phyloP scores from a whole-genome alignment of 2,888 invertebrate species.

The Catonia carolina region DNA sequence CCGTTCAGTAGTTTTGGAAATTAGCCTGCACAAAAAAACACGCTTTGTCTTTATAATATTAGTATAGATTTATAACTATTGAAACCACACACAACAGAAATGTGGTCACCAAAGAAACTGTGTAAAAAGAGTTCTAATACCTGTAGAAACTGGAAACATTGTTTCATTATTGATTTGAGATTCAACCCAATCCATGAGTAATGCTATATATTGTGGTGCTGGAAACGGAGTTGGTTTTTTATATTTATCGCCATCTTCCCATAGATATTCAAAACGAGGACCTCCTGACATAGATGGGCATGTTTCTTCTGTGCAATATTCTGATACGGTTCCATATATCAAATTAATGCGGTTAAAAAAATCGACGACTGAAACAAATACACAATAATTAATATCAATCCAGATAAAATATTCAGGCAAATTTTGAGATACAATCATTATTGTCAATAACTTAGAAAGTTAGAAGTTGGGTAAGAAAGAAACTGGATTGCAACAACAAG shows the following conservation, averaged over 20 bases:
- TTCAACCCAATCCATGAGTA: constrained; percentile 90
- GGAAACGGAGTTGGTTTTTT: constrained; percentile 73
- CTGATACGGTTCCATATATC: constrained; percentile 82
- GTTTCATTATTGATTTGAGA: constrained; percentile 81
- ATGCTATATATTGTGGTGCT: constrained; percentile 73
- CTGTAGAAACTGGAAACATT: constrained; percentile 74
- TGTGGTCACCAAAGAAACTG: too few species aligned
- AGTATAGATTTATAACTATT: too few species aligned
- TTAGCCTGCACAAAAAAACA: too few species aligned
- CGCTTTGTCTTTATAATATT: too few species aligned
- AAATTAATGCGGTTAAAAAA: constrained; percentile 91
- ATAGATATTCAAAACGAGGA: constrained; percentile 80
- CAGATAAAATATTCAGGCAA: too few species aligned
- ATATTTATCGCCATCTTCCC: constrained; percentile 77
- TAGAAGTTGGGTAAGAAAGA: too few species aligned
- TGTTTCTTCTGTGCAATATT: constrained; percentile 71
- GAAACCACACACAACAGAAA: too few species aligned
- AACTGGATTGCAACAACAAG: too few species aligned
- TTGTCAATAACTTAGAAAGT: too few species aligned
- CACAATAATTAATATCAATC: background rate
- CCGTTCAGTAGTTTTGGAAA: too few species aligned
- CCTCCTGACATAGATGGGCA: constrained; percentile 91
- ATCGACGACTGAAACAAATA: constrained; percentile 66
- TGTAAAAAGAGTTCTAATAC: too few species aligned
- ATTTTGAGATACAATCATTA: too few species aligned